Conservation (phyloP, 2,888 invertebrate genomes). For the Thumatha senex region DNA sequence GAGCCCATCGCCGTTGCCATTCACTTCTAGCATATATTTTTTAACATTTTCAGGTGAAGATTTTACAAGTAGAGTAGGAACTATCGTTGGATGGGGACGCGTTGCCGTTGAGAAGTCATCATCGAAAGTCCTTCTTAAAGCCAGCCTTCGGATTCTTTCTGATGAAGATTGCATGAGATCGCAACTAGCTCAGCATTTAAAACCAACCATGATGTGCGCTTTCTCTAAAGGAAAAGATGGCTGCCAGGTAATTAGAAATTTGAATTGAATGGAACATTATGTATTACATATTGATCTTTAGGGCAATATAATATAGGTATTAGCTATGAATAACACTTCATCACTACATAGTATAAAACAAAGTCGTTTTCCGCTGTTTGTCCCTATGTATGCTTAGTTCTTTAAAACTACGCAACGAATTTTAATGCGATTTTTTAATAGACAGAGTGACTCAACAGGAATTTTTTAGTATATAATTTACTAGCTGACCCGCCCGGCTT, state of each 20-base stretch:
- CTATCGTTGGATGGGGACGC: constrained; percentile 84
- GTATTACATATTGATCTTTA: not conserved
- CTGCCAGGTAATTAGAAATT: constrained; percentile 78
- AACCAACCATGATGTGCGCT: constrained; percentile 85
- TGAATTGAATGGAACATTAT: not conserved
- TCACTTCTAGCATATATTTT: too few relatives aligned
- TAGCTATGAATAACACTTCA: too few relatives aligned
- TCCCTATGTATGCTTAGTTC: too few relatives aligned
- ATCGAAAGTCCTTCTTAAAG: constrained; percentile 74
- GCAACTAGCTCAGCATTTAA: constrained; percentile 69
- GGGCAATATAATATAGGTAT: too few relatives aligned
- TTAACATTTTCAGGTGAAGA: constrained; percentile 58
- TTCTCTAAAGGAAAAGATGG: constrained; percentile 83
- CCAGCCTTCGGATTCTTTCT: constrained; percentile 69
- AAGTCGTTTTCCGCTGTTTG: too few relatives aligned
- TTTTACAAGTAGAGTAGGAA: constrained; percentile 66
- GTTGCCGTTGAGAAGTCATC: constrained; percentile 66
- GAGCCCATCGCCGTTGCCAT: too few relatives aligned
- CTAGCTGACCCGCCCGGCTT: too few relatives aligned
- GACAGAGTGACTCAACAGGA: too few relatives aligned
- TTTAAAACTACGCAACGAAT: too few relatives aligned
- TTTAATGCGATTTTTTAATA: too few relatives aligned
- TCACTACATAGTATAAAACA: too few relatives aligned
- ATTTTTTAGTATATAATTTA: too few relatives aligned
- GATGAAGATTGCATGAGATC: constrained; percentile 68